Percentiles rank a stretch among this genome's conserved stretches.
phyloP scores from a whole-genome alignment of 2,888 invertebrate genomes.

The Biston stratarius region DNA sequence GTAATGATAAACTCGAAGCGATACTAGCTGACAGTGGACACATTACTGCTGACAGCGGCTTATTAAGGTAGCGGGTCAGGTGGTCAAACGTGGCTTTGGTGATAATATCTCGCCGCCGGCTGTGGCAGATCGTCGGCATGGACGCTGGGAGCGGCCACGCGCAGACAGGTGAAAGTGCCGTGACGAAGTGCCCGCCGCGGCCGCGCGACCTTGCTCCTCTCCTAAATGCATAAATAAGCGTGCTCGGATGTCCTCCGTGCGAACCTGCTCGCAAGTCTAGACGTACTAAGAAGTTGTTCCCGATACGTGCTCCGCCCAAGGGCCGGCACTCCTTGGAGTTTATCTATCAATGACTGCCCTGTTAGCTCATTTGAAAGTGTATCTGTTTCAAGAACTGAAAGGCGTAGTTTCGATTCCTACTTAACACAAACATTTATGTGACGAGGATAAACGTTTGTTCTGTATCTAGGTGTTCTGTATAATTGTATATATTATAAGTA shows the following conservation, averaged over 20 bases:
- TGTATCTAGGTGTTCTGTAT: no score
- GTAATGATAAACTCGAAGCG: slow-evolving; percentile 24
- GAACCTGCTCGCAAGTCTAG: slow-evolving; percentile 31
- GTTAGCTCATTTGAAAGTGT: no score
- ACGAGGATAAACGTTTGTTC: no score
- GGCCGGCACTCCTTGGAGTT: slow-evolving; percentile 36
- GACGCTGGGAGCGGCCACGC: slow-evolving; percentile 46
- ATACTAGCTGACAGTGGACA: slow-evolving; percentile 26
- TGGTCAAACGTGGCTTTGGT: slow-evolving; percentile 13
- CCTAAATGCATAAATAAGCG: slow-evolving; percentile 53
- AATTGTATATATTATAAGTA: no score
- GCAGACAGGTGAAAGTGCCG: slow-evolving; percentile 74
- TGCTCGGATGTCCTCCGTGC: slow-evolving; percentile 48
- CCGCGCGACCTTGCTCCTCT: slow-evolving; percentile 70
- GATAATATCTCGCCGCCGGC: slow-evolving; percentile 36
- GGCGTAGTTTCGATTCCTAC: no score
- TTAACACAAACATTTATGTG: no score
- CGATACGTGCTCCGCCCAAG: slow-evolving; percentile 21
- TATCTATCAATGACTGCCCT: slow-evolving; percentile 16
- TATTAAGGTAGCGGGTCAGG: slow-evolving; percentile 23
- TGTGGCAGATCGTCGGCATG: slow-evolving; percentile 28
- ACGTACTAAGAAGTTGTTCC: slow-evolving; percentile 42
- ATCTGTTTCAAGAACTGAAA: no score
- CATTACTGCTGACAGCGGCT: slow-evolving; percentile 27
- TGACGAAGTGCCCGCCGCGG: slow-evolving; percentile 55